phyloP scores from a whole-genome alignment of 1,140 invertebrate species.

The Meloidogyne floridensis region DNA sequence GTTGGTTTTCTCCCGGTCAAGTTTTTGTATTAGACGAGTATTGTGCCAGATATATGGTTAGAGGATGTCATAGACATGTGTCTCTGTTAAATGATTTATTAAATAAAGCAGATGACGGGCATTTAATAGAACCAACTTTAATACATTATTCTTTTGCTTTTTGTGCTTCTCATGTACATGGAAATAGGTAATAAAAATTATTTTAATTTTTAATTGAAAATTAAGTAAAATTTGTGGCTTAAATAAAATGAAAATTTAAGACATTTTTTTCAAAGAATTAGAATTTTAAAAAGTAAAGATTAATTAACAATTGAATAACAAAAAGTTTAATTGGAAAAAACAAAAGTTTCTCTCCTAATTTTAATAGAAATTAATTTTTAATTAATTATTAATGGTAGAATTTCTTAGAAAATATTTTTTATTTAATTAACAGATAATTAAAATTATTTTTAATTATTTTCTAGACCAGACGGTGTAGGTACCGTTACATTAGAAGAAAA shows the following conservation, averaged over 20 bases:
- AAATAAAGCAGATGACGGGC: constrained; percentile 87
- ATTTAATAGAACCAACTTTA: constrained; percentile 94
- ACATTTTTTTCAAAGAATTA: no score
- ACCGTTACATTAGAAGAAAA: constrained; percentile 96
- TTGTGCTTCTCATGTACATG: constrained; percentile 96
- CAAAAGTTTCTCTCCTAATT: no score
- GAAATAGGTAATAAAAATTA: constrained; percentile 66
- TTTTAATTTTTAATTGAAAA: background rate
- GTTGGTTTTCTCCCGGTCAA: constrained; percentile 98
- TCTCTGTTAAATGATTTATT: constrained; percentile 93
- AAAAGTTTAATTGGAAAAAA: no score
- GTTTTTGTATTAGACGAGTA: constrained; percentile 98
- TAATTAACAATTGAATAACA: no score
- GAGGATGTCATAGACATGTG: constrained; percentile 92
- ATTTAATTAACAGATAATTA: background rate
- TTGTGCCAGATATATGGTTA: constrained; percentile 88
- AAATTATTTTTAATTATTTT: constrained; percentile 20
- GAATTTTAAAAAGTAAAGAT: no score
- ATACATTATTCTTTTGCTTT: constrained; percentile 99
- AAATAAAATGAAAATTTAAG: no score
- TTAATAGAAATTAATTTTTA: no score
- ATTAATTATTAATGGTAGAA: no score
- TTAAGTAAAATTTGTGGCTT: no score
- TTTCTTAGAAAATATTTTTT: no score
- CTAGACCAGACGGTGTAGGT: constrained; percentile 92